Evolutionary conservation across 2,888 invertebrate genomes (phyloP), one percentile per base, ranked within the genome.

Genomic region (Troides oblongomaculatus): DNA sequence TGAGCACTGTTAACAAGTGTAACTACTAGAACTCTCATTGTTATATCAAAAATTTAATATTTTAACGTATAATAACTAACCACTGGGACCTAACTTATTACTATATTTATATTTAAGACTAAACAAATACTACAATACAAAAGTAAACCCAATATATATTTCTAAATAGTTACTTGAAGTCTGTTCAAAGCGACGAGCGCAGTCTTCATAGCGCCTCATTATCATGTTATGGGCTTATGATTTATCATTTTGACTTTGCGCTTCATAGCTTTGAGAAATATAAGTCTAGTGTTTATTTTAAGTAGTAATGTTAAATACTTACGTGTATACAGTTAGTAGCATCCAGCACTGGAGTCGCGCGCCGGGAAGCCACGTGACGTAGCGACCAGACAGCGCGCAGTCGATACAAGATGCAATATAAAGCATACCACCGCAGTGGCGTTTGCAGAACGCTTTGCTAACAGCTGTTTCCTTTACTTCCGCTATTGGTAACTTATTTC

Each of bases 301-400:
- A 53, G 18, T 53, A n/a, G n/a, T 53, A 53, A 53, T 6, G 53
- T 53, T 53, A 7, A 65, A 73, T 87, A 94, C 94, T 94, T 83
- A 94, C 94, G 94, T 94, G 94, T 93, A 94, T 94, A 94, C 93
- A 94, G 94, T 93, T 94, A 94, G 94, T 94, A 94, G 94, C 94
- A 94, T 94, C 94, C 94, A 94, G 94, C 92, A 93, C 93, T 89
- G 92, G 77, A 91, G 89, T 90, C 88, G 92, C 90, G 92, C 93
- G 92, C 93, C 89, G 92, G 93, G 93, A 90, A 93, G 93, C 93
- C 93, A 93, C 93, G 92, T 89, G 88, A 92, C 92, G 93, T 92
- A 93, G 93, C 93, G 93, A 93, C 93, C 93, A 87, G 88, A 88
- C 90, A 92, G 93, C 93, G 93, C 93, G 91, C 92, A 90, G 92